These are phyloP conservation scores for Fragum whitleyi DNA, from an alignment of 2,888 invertebrate species.

Conservation along the genomic window DNA sequence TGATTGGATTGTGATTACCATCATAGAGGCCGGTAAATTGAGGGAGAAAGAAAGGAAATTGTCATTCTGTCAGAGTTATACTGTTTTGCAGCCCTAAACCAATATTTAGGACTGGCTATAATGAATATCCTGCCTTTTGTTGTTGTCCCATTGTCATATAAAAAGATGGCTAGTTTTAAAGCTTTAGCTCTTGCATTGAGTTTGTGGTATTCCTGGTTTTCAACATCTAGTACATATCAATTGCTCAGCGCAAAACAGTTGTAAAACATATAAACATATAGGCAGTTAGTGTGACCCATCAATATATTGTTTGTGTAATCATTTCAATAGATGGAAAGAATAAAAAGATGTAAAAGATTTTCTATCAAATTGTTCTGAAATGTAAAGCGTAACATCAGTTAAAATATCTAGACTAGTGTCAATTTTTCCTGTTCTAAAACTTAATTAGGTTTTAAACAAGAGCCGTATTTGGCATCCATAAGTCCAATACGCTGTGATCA, in stretches of 20 bases:
- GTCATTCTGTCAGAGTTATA: background rate
- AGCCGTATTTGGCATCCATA: background rate
- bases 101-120: background rate
- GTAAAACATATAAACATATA: no score
- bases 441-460: background rate
- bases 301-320: no score
- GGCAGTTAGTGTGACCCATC: no score
- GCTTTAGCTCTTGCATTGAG: no score
- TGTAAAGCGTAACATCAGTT: no score
- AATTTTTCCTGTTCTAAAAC: background rate
- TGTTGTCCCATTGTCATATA: background rate
- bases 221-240: no score
- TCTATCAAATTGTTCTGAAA: no score
- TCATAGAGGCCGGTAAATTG: background rate
- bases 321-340: no score
- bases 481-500: background rate
- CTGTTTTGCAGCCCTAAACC: background rate
- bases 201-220: no score
- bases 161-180: background rate
- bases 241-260: no score
- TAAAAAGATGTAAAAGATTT: no score
- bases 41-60: background rate
- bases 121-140: background rate
- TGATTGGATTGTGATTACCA: background rate
- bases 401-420: background rate